Percentiles rank a stretch among this genome's conserved stretches.
Conservation (phyloP, 2,113 vertebrate species). For the Indicator indicator region DNA sequence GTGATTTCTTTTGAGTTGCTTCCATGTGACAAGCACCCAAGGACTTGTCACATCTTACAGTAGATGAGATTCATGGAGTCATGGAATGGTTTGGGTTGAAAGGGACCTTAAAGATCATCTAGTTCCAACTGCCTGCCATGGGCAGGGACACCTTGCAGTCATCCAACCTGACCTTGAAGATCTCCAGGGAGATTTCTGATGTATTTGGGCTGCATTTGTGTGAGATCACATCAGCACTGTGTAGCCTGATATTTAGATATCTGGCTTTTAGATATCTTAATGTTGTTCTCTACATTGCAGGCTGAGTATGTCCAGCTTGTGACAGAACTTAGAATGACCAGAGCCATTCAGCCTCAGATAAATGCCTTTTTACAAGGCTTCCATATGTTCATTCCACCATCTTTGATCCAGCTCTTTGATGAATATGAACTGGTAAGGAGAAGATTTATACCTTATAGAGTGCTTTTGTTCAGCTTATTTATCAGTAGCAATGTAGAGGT, state of each 20-base stretch:
- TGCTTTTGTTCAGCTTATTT: neutral
- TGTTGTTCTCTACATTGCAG: conserved; percentile 68
- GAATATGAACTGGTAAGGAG: conserved; percentile 95
- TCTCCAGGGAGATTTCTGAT: neutral
- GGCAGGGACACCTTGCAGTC: too few relatives aligned
- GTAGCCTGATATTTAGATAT: neutral
- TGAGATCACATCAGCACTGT: neutral
- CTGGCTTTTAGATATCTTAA: neutral
- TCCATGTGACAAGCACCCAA: too few relatives aligned
- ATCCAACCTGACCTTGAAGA: too few relatives aligned
- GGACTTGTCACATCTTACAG: too few relatives aligned
- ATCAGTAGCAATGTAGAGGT: neutral
- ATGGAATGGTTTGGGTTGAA: too few relatives aligned
- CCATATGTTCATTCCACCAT: conserved; percentile 96
- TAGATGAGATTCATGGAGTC: too few relatives aligned
- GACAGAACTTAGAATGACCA: conserved; percentile 97
- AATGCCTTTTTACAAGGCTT: conserved; percentile 97
- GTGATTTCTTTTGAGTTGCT: neutral
- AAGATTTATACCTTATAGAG: neutral
- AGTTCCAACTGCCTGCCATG: too few relatives aligned
- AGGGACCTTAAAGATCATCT: too few relatives aligned
- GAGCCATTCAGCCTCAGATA: conserved; percentile 98
- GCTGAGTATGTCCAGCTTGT: conserved; percentile 99
- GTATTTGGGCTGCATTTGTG: neutral
- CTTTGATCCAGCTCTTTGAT: conserved; percentile 97